Conservation (phyloP, 2,797 vertebrate species). For the Threskiornis aethiopicus region DNA sequence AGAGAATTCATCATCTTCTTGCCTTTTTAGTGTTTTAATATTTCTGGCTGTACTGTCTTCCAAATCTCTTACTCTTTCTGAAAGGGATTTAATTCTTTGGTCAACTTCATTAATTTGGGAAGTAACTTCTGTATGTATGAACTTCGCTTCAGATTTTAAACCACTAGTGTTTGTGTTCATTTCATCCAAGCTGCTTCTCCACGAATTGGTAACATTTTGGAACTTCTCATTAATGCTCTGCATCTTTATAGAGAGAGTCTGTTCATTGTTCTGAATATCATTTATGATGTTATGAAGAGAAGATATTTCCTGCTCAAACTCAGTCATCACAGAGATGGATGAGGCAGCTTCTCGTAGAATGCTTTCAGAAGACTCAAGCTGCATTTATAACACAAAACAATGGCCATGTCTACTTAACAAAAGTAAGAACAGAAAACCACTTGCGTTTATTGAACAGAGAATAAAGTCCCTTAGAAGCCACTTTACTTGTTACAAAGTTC, state of each 20-base stretch:
- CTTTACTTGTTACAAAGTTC: background rate
- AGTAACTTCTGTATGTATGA: constrained; percentile 80
- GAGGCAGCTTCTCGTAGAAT: constrained; percentile 80
- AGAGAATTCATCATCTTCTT: constrained; percentile 86
- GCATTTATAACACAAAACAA: constrained; percentile 94
- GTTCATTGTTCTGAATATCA: constrained; percentile 79
- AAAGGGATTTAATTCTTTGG: constrained; percentile 77
- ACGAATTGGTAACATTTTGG: constrained; percentile 82
- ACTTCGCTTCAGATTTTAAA: constrained; percentile 84
- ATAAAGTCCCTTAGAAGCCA: background rate
- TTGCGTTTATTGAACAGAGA: constrained; percentile 10
- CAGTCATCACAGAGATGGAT: constrained; percentile 76
- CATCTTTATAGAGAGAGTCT: constrained; percentile 76
- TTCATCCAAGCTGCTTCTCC: constrained; percentile 79
- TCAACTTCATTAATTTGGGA: constrained; percentile 86
- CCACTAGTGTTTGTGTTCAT: constrained; percentile 75
- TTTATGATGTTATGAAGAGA: constrained; percentile 75
- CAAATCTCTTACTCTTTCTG: constrained; percentile 84
- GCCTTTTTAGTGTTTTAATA: constrained; percentile 82
- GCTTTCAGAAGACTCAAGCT: constrained; percentile 88
- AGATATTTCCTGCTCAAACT: constrained; percentile 83
- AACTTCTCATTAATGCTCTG: constrained; percentile 81
- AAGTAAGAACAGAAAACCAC: constrained; percentile 17
- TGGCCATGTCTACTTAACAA: constrained; percentile 62
- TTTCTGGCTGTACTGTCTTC: constrained; percentile 90